Percentiles rank a stretch among this genome's conserved stretches.
Conservation (phyloP, 2,888 invertebrate species). For the Gandaritis pyraliata region DNA sequence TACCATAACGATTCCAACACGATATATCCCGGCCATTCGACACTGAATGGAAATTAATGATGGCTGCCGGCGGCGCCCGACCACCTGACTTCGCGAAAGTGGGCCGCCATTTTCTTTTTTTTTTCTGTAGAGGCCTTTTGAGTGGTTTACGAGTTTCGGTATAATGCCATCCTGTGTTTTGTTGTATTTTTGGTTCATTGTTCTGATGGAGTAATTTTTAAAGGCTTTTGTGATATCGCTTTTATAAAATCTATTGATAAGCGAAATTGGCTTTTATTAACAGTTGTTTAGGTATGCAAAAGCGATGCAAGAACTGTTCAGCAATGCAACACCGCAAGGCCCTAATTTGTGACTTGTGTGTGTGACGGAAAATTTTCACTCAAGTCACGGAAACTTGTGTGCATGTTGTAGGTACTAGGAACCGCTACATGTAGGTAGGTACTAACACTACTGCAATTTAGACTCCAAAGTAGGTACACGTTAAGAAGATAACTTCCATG, state of each 20-base stretch:
- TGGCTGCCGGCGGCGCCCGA: slow-evolving; percentile 59
- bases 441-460: slow-evolving; percentile 5
- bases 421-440: background rate
- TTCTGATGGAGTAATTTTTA: slow-evolving; percentile 41
- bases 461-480: slow-evolving; percentile 2
- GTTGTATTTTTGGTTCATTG: slow-evolving; percentile 39
- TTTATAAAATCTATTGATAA: slow-evolving; percentile 1
- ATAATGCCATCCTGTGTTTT: slow-evolving; percentile 51
- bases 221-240: slow-evolving; percentile 26
- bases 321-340: slow-evolving; percentile 5
- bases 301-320: background rate
- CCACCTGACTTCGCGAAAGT: slow-evolving; percentile 75
- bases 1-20: slow-evolving; percentile 39
- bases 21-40: slow-evolving; percentile 51
- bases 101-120: slow-evolving; percentile 61
- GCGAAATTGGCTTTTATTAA: background rate
- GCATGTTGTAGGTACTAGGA: background rate
- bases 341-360: slow-evolving; percentile 8
- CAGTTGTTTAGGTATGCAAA: background rate
- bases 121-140: slow-evolving; percentile 58
- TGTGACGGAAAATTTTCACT: slow-evolving; percentile 2
- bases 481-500: background rate
- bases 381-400: slow-evolving; percentile 16
- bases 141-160: slow-evolving; percentile 58
- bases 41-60: slow-evolving; percentile 80